Base-by-base conservation (phyloP, 30 jellyfish, hydroid and myxozoan genomes). In the Catostylus mosaicus region DNA sequence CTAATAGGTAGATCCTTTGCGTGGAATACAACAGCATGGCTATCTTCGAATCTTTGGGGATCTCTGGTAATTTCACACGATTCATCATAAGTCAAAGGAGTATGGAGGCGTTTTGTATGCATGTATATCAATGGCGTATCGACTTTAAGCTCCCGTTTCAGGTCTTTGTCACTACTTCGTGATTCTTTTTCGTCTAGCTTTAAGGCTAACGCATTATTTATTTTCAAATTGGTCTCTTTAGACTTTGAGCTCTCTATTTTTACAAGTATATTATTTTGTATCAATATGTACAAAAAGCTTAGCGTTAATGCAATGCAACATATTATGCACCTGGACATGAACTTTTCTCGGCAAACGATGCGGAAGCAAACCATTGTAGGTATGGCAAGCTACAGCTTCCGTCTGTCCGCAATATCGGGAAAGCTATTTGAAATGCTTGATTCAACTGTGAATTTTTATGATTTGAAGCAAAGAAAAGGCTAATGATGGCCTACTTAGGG, bases 1-100 rank as follows among this genome's bases (percentile, higher is more conserved):
- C 85, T 48, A 24, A 88, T 47, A 27, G 96, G 96, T 64, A 80
- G 52, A 67, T 89, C 97, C 64, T 77, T 81, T 2, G 86, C 97
- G 59, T 89, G 94, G 72, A 89, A 89, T 20, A 89, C 80, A 30
- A 89, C 88, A 20, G 86, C 97, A 59, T 76, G 46, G 67, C 88
- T 77, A 50, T 77, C 78, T 9, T 36, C 50, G 27, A 77, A 77
- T 43, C 50, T 20, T 30, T 16, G 68, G 12, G 88, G 78, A 60
- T 77, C 88, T 59, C 88, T 34, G 8, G 88, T 77, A 16, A 77
- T 30, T 43, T 77, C 78, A 57, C 88, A 77, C 40, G 54, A 23
- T 37, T 43, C 88, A 57, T 77, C 76, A 68, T 77, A 77, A 57
- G 26, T 61, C 20, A 77, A 40, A 5, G 88, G 75, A 22, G 67